Evolutionary conservation across 2,888 invertebrate genomes (phyloP).

Genomic region (Amphimallon solstitiale): DNA sequence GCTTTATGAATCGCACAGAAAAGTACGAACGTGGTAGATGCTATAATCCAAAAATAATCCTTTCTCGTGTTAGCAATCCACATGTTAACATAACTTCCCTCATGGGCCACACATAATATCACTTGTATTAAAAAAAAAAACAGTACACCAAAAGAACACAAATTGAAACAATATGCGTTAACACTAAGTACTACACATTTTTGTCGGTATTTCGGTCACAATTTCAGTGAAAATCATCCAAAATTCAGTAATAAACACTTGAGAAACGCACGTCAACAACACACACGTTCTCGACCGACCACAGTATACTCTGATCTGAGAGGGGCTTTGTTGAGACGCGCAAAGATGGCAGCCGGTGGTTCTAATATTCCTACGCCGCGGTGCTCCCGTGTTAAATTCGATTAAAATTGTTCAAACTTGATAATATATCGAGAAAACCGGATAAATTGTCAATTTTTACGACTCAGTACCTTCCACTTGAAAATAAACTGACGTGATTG

Average conservation of each 20-base stretch:
- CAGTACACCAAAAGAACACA: constrained; percentile 50
- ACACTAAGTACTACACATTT: constrained; percentile 56
- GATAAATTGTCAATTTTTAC: neutral
- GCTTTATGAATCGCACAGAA: constrained; percentile 61
- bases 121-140: constrained; percentile 10
- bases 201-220: constrained; percentile 36
- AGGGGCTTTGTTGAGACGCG: constrained; percentile 57
- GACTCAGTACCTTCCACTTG: neutral
- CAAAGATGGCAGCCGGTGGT: constrained; percentile 60
- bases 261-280: constrained; percentile 19
- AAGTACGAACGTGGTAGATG: constrained; percentile 55
- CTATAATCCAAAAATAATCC: constrained; percentile 76
- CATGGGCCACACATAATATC: constrained; percentile 59
- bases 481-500: neutral
- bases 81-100: constrained; percentile 67
- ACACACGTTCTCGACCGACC: constrained; percentile 44
- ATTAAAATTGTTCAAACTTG: constrained; percentile 5
- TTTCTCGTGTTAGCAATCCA: constrained; percentile 75
- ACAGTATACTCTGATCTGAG: constrained; percentile 47
- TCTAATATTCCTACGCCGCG: constrained; percentile 56
- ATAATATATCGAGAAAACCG: neutral
- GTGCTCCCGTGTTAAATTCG: constrained; percentile 8
- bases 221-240: constrained; percentile 37
- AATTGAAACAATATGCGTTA: constrained; percentile 45
- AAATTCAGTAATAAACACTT: constrained; percentile 27